Evolutionary conservation across 2,113 vertebrate genomes (phyloP), one percentile per base, ranked within the genome.

Genomic region (Pomatorhinus ruficollis): DNA sequence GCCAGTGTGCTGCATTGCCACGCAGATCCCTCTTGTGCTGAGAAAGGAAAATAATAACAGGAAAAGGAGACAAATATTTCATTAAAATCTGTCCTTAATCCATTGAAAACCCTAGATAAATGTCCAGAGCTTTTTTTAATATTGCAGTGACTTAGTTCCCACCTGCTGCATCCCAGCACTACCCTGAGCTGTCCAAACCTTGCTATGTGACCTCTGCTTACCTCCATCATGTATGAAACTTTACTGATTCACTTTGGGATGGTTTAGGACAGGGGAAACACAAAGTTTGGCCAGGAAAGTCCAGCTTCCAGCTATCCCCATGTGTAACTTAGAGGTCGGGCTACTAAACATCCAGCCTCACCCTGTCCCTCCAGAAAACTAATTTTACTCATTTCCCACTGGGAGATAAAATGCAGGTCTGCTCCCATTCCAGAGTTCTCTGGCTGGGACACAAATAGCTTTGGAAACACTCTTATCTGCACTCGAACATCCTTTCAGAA

Each of bases 331-430:
- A 9, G 19, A 5, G 45, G 30, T 0, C 66, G 85, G 70, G 54
- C 54, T 50, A 80, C 37, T 9, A 50, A 83, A 72, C 69, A 83
- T 94, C 92, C 80, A 92, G 47, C 60, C 88, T 94, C 76, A 75
- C 86, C 53, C 85, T 60, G 47, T 68, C 85, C 93, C 92, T 78
- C 83, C 79, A 83, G 85, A 94, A 97, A 96, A 93, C 90, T 93
- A 63, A 83, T 96, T 96, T 96, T 92, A 92, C 65, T 93, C 60
- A 56, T 95, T 94, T 96, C 95, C 92, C 92, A 90, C 47, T 39
- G 85, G 88, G 92, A 96, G 92, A 88, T 94, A 92, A 93, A 90
- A 95, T 30, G n/a, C 87, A 97, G 93, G 93, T 96, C 90, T 64
- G 86, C 80, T 92, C 72, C 96, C 83, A 89, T 75, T 71, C 64